Evolutionary conservation across 2,888 invertebrate species (phyloP), one percentile per base, ranked within the genome.

Genomic region (Heliothis peltigera): DNA sequence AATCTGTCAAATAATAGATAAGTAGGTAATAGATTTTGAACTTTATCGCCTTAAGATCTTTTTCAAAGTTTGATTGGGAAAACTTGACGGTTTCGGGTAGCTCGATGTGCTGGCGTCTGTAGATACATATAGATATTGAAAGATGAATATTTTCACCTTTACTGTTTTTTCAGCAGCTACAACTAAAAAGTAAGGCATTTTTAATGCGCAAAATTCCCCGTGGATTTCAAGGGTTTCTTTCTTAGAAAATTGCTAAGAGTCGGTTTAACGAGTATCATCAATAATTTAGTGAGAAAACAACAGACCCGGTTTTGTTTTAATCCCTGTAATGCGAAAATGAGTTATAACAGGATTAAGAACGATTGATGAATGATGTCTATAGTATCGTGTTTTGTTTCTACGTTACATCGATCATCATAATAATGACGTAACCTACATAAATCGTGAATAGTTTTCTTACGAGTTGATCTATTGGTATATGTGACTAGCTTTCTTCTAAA

Each of bases 381-480:
- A 35, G 28, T 53, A 42, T 39, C 19, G n/a, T 44, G 53, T 64
- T 35, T 71, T 49, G 53, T 54, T 57, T 56, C 39, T 42, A 25
- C 10, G 19, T 10, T 35, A 43, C 8, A 70, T 64, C 32, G 19
- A 66, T 64, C 64, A 43, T 49, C 8, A 10, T 64, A 35, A 47
- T 19, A 47, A 52, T 47, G 39, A 47, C 18, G 46, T 62, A 35
- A 52, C 19, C 46, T 32, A 32, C 12, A 15, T 39, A 39, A 39
- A 5, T 7, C n/a, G 44, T 46, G 19, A 60, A 43, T 64, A 4
- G 8, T 5, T 7, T 19, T 25, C 3, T 19, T 12, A 21, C 2
- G 10, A 39, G 22, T 18, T 32, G 12, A 32, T 32, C 0, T 32
- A 32, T 32, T 12, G 32, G 12, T 32, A 12, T 32, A 32, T 32